Evolutionary conservation across 2,888 invertebrate genomes (phyloP).

Genomic region (Hemaris fuciformis): DNA sequence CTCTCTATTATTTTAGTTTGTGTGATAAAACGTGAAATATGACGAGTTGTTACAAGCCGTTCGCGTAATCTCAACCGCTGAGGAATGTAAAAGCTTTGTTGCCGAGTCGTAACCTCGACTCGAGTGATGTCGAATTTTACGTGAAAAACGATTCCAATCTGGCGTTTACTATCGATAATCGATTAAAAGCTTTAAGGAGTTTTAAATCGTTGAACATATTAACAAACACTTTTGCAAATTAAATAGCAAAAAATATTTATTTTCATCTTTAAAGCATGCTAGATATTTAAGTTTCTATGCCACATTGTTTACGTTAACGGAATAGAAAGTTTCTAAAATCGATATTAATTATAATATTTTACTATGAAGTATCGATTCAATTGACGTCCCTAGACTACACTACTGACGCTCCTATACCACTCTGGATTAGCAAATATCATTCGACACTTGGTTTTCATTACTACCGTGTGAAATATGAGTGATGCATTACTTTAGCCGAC

Average conservation of each 20-base stretch:
- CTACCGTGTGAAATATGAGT: background rate
- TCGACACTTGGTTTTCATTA: background rate
- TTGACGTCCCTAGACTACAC: background rate
- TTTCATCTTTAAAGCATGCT: too few relatives aligned
- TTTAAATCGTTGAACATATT: too few relatives aligned
- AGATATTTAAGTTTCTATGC: too few relatives aligned
- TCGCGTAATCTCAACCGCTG: slow-evolving; percentile 20
- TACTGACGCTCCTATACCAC: too few relatives aligned
- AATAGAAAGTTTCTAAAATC: background rate
- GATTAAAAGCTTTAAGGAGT: too few relatives aligned
- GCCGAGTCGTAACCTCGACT: slow-evolving; percentile 13
- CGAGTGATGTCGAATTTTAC: background rate
- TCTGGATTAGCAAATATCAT: background rate
- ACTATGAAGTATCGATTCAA: background rate
- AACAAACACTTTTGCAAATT: too few relatives aligned
- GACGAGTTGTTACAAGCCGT: slow-evolving; percentile 33
- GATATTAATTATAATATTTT: background rate
- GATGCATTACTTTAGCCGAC: background rate
- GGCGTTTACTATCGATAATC: background rate
- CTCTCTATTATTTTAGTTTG: slow-evolving; percentile 44
- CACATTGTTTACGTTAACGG: too few relatives aligned
- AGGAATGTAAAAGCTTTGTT: slow-evolving; percentile 26
- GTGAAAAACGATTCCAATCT: background rate
- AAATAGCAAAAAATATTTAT: too few relatives aligned
- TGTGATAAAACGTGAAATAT: slow-evolving; percentile 52